A percentile compares a stretch with the other conserved stretches of the same genome.
phyloP scores from a whole-genome alignment of 2,797 vertebrate species.

The Paguma larvata region DNA sequence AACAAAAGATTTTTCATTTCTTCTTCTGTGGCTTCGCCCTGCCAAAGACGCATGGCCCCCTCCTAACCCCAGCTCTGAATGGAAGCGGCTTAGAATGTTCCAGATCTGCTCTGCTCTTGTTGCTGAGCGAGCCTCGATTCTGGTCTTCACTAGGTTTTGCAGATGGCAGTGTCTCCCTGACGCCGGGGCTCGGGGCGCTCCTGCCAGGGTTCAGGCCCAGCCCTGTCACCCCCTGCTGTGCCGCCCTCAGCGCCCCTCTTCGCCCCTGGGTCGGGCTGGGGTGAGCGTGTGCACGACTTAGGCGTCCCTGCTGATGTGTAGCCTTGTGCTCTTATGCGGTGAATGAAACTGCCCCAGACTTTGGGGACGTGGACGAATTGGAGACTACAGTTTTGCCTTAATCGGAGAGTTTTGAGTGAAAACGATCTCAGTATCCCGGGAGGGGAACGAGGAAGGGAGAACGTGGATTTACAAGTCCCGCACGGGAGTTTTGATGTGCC shows the following conservation, averaged over 20 bases:
- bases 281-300: no score
- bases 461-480: not conserved
- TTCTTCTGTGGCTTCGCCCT: conserved; percentile 32
- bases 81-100: not conserved
- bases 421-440: not conserved
- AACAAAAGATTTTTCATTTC: conserved; percentile 77
- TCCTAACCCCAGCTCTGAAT: not conserved
- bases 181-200: not conserved
- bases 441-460: not conserved
- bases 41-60: conserved; percentile 19
- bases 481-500: not conserved
- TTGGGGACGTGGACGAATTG: not conserved
- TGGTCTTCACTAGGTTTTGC: not conserved
- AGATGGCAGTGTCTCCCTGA: not conserved
- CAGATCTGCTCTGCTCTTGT: not conserved
- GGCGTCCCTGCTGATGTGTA: rapidly evolving
- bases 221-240: not conserved
- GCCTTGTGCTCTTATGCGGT: not conserved
- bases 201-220: not conserved
- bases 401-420: not conserved
- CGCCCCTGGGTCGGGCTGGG: rapidly evolving
- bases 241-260: conserved; percentile 27
- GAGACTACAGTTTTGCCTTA: not conserved
- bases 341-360: not conserved
- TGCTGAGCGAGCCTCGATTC: not conserved